Percentiles rank a stretch among this genome's conserved stretches.
phyloP scores from a whole-genome alignment of 2,888 invertebrate species.

The Spilarctia lutea region DNA sequence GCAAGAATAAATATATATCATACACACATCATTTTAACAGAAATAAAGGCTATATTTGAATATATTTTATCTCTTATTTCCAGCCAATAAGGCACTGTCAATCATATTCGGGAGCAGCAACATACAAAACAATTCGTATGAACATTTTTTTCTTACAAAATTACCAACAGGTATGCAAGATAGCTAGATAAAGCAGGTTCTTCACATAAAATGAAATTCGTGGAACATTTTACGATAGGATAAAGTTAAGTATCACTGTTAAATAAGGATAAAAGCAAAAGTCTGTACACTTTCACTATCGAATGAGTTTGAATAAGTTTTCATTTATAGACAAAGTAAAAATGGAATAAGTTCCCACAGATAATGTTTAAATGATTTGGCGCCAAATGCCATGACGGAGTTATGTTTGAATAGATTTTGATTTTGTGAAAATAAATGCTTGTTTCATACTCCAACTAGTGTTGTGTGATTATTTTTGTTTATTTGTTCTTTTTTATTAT shows the following conservation, averaged over 20 bases:
- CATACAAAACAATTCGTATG: background rate
- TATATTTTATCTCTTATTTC: background rate
- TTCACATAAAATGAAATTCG: conserved; percentile 5
- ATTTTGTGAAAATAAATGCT: background rate
- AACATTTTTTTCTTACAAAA: background rate
- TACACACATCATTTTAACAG: too few relatives aligned
- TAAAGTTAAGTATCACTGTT: background rate
- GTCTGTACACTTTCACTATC: background rate
- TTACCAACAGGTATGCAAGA: conserved; percentile 2
- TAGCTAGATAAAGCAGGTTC: background rate
- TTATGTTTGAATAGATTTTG: too few relatives aligned
- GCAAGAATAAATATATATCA: too few relatives aligned
- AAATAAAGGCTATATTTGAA: background rate
- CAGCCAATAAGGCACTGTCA: background rate
- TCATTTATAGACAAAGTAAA: background rate
- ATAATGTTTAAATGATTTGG: background rate
- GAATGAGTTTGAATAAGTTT: background rate
- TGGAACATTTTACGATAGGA: background rate
- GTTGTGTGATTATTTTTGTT: too few relatives aligned
- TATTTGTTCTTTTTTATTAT: too few relatives aligned
- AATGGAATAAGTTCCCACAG: background rate
- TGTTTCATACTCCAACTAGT: too few relatives aligned
- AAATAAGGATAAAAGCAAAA: background rate
- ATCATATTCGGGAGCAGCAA: background rate
- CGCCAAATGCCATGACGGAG: background rate